These are phyloP conservation scores for Periophthalmus magnuspinnatus DNA, from an alignment of 2,797 vertebrate species.

Conservation along the genomic window DNA sequence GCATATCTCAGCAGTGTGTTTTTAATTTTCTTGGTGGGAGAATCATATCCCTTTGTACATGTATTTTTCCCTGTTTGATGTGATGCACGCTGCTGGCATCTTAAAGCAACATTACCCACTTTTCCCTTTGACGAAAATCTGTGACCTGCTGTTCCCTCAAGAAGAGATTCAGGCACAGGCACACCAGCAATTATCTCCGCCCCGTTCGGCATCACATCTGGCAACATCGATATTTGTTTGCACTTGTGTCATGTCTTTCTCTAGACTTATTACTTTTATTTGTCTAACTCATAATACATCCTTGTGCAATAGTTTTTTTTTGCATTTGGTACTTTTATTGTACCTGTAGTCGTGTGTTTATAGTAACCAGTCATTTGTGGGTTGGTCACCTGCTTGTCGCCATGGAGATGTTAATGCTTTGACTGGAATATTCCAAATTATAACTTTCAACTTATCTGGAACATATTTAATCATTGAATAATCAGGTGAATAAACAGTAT, in stretches of 20 bases:
- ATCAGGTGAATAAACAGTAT: too few relatives aligned
- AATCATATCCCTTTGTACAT: constrained; percentile 4
- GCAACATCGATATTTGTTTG: neutral
- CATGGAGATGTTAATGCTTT: too few relatives aligned
- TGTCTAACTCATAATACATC: constrained; percentile 1
- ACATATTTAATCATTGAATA: too few relatives aligned
- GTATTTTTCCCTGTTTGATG: constrained; percentile 7
- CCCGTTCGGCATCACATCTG: neutral
- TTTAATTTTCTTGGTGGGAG: neutral
- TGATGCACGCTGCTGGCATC: constrained; percentile 1
- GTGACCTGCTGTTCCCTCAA: neutral
- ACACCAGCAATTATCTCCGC: neutral
- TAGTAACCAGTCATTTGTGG: too few relatives aligned
- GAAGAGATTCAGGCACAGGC: neutral
- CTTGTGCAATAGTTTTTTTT: constrained; percentile 30
- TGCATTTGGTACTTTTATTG: neutral
- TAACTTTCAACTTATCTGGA: too few relatives aligned
- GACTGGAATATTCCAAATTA: too few relatives aligned
- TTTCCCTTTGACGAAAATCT: constrained; percentile 1
- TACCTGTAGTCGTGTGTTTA: too few relatives aligned
- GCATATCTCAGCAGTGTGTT: constrained; percentile 2
- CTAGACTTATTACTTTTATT: neutral
- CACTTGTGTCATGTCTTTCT: neutral
- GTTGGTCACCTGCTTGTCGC: too few relatives aligned
- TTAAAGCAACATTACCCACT: neutral